A percentile compares a stretch with the other conserved stretches of the same genome.
These are phyloP conservation scores for Psammodynastes pulverulentus DNA, from an alignment of 2,113 vertebrate species.

Conservation along the genomic window DNA sequence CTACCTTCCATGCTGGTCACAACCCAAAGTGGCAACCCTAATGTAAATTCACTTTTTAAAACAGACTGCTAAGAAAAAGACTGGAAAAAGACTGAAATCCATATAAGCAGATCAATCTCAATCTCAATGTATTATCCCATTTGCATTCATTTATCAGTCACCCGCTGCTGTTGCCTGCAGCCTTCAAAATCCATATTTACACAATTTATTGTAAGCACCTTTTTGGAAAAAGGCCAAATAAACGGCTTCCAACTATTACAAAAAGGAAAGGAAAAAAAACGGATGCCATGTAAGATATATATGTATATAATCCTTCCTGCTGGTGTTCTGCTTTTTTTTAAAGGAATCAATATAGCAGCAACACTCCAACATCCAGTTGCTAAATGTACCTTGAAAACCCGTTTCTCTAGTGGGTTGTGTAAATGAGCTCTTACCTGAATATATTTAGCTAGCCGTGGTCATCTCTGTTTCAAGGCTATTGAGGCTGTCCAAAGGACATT, in stretches of 20 bases:
- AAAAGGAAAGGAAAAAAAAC: background rate
- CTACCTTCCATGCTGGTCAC: background rate
- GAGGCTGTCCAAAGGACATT: background rate
- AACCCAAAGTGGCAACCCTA: background rate
- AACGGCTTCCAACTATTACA: slow-evolving; percentile 7
- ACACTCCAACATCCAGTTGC: background rate
- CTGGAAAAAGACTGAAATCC: background rate
- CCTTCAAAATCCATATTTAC: slow-evolving; percentile 21
- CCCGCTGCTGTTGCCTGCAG: background rate
- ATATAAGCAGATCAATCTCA: slow-evolving; percentile 12
- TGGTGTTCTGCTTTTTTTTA: background rate
- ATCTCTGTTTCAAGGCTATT: background rate
- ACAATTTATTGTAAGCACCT: slow-evolving; percentile 11
- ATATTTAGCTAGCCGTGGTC: background rate
- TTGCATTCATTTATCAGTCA: slow-evolving; percentile 23
- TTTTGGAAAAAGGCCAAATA: slow-evolving; percentile 9
- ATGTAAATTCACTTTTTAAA: background rate
- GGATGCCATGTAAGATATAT: slow-evolving; percentile 1
- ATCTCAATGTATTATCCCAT: slow-evolving; percentile 1
- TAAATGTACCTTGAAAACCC: background rate
- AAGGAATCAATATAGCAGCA: slow-evolving; percentile 1
- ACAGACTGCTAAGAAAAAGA: background rate
- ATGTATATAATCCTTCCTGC: background rate
- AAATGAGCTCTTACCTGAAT: background rate
- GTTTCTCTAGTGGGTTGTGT: background rate